These are phyloP conservation scores for Rhaphigaster nebulosa DNA, from an alignment of 2,888 invertebrate genomes.

Conservation along the genomic window DNA sequence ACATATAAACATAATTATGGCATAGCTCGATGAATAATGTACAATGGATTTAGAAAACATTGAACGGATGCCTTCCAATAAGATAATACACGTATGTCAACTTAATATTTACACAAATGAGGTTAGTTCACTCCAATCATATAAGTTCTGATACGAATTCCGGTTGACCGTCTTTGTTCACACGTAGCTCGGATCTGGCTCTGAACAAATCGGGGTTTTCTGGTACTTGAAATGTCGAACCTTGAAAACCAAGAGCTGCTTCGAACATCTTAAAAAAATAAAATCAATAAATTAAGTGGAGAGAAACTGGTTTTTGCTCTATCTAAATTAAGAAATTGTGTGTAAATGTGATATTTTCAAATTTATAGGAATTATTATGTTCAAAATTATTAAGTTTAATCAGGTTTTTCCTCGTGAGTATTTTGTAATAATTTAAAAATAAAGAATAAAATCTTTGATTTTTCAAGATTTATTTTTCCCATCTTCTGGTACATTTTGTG, in stretches of 20 bases:
- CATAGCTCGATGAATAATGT: slow-evolving; percentile 25
- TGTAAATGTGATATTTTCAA: too few species aligned
- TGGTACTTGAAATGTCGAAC: slow-evolving; percentile 73
- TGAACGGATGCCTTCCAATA: not conserved
- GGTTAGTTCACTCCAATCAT: slow-evolving; percentile 67
- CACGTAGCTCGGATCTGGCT: slow-evolving; percentile 71
- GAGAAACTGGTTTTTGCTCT: not conserved
- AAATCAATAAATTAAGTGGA: not conserved
- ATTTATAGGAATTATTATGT: too few species aligned
- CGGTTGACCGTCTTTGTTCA: slow-evolving; percentile 74
- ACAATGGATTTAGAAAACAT: slow-evolving; percentile 34
- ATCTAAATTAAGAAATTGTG: too few species aligned
- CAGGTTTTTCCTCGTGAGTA: too few species aligned
- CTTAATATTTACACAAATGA: slow-evolving; percentile 32
- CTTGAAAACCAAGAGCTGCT: slow-evolving; percentile 76
- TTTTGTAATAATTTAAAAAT: slow-evolving; percentile 19
- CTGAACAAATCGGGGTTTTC: slow-evolving; percentile 66
- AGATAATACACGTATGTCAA: not conserved
- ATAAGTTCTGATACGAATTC: slow-evolving; percentile 76
- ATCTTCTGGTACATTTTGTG: too few species aligned
- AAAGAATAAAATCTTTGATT: slow-evolving; percentile 14
- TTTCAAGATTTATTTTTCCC: too few species aligned
- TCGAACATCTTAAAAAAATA: slow-evolving; percentile 72
- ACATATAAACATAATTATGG: slow-evolving; percentile 53
- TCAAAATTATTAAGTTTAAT: too few species aligned